Percentiles rank a stretch among this genome's conserved stretches.
These are phyloP conservation scores for Chloroclysta siterata DNA, from an alignment of 2,888 invertebrate species.

Conservation along the genomic window DNA sequence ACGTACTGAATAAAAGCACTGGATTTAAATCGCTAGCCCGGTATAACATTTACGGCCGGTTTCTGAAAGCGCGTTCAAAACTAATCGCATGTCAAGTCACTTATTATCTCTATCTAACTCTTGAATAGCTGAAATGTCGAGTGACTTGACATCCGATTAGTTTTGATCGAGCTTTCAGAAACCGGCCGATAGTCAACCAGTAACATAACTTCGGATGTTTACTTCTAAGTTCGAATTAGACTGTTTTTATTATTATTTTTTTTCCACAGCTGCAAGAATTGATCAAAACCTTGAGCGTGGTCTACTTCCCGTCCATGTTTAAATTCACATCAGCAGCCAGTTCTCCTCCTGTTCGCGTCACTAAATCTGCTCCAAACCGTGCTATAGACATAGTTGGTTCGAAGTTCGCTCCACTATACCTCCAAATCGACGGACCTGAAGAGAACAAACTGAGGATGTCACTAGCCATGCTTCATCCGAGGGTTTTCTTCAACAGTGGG, in stretches of 20 bases:
- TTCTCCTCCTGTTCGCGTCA: conserved; percentile 53
- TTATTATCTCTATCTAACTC: too few relatives aligned
- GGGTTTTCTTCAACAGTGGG: conserved; percentile 63
- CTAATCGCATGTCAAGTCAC: too few relatives aligned
- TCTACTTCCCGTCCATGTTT: conserved; percentile 66
- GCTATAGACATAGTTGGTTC: conserved; percentile 61
- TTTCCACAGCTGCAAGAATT: conserved; percentile 55
- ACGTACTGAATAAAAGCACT: too few relatives aligned
- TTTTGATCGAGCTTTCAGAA: too few relatives aligned
- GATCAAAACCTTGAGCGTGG: conserved; percentile 46
- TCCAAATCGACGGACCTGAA: conserved; percentile 72
- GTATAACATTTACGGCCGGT: too few relatives aligned
- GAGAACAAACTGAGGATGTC: conserved; percentile 59
- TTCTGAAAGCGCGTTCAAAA: too few relatives aligned
- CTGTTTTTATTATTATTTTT: neutral
- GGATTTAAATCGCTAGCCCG: too few relatives aligned
- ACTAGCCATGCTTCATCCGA: conserved; percentile 63
- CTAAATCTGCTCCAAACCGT: conserved; percentile 51
- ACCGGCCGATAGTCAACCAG: too few relatives aligned
- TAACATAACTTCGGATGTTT: too few relatives aligned
- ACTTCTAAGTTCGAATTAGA: neutral
- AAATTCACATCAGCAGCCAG: conserved; percentile 63
- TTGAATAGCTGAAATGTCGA: too few relatives aligned
- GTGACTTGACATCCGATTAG: too few relatives aligned
- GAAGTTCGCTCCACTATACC: conserved; percentile 65